Evolutionary conservation across 2,113 vertebrate genomes (phyloP).

Genomic region (Canis aureus): DNA sequence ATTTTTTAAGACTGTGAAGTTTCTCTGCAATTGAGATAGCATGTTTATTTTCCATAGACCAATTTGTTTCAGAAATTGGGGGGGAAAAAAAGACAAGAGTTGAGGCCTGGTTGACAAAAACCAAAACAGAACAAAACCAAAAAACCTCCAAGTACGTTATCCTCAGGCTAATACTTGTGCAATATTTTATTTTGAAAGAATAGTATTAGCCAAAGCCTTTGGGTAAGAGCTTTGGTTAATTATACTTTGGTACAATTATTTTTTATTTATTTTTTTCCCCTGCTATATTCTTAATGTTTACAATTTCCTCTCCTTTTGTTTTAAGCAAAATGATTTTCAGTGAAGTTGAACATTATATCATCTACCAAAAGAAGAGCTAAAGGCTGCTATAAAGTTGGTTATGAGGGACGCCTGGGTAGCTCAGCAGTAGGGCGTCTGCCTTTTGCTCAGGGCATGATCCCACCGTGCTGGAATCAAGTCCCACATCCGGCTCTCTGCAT

Average conservation of each 20-base stretch:
- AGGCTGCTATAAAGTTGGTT: not conserved
- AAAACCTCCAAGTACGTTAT: not conserved
- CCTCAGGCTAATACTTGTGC: not conserved
- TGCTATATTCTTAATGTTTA: not conserved
- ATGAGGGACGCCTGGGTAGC: not conserved
- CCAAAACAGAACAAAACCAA: not conserved
- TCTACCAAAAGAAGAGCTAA: not conserved
- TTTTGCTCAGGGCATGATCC: too few relatives aligned
- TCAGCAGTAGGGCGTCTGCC: too few relatives aligned
- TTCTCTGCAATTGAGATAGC: not conserved
- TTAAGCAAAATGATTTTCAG: not conserved
- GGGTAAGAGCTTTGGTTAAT: not conserved
- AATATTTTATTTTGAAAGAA: slow-evolving; percentile 14
- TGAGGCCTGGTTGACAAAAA: not conserved
- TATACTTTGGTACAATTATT: not conserved
- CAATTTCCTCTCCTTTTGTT: not conserved
- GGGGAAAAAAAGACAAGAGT: not conserved
- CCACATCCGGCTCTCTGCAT: too few relatives aligned
- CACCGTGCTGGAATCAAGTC: too few relatives aligned
- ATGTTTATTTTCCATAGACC: not conserved
- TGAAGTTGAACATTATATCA: not conserved
- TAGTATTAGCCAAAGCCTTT: not conserved
- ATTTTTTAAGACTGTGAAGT: not conserved
- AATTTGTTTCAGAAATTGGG: not conserved
- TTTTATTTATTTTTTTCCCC: not conserved